Base-by-base conservation (phyloP, 1,140 invertebrate genomes). In the Wiebesia pumilae region DNA sequence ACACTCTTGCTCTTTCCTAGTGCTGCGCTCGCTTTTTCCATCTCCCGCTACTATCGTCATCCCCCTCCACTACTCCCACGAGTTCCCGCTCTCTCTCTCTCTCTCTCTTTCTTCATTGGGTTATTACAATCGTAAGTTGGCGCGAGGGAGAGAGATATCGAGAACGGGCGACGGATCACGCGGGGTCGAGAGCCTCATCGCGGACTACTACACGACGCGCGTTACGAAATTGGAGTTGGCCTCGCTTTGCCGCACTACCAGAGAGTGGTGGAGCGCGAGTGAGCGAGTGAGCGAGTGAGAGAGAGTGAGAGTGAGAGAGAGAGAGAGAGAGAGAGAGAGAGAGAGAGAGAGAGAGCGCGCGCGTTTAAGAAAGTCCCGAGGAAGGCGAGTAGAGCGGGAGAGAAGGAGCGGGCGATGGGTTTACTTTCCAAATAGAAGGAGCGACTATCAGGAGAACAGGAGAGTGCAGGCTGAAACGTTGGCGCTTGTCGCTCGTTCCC, bases 371-470 rank as follows among this genome's bases (percentile, higher is more conserved):
- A 67, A 81, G 65, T 71, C 27, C 21, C 40, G 40, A 10, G 38
- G 38, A 75, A 75, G 71, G 71, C 67, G 35, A 75, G 71, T 19
- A 51, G 38, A 80, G 78, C 54, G 78, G 78, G 78, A 80, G 78
- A 80, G 77, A 79, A 79, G 78, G 78, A 80, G 21, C 78, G 58
- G 58, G 43, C 54, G 77, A 83, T 58, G 77, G 75, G 65, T 51
- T 84, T 84, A 87, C 86, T 84, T 84, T 84, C 77, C 83, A 87
- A 87, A 84, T 84, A 67, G 86, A 87, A 87, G 77, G 86, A 87
- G 77, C 67, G 85, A 79, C 71, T 87, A 87, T 71, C 81, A 87
- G 85, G 85, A 47, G 30, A 83, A 21, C 80, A 87, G 0, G n/a
- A 67, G 24, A 65, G 21, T 16, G 30, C 30, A 47, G 24, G 27